Conservation (phyloP, 2,113 vertebrate genomes). For the Nipponia nippon region DNA sequence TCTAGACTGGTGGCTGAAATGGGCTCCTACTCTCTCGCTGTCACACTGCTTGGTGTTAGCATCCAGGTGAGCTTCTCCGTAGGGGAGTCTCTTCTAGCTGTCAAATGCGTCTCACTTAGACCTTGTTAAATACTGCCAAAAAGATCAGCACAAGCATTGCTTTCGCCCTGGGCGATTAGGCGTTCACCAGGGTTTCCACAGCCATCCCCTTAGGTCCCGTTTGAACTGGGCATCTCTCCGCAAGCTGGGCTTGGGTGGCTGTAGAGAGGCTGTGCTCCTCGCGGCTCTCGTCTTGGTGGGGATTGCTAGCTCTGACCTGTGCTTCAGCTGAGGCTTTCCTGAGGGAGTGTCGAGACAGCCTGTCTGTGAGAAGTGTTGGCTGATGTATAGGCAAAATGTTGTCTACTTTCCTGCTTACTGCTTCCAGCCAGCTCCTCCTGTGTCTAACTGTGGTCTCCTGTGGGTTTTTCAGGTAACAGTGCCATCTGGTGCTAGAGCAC, state of each 20-base stretch:
- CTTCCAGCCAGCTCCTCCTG: background rate
- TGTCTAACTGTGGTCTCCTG: background rate
- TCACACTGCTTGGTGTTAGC: background rate
- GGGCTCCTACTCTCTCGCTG: background rate
- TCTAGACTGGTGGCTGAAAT: background rate
- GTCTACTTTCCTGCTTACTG: background rate
- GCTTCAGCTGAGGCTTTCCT: background rate
- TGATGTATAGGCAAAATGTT: background rate
- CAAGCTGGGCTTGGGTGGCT: background rate
- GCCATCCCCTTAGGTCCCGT: background rate
- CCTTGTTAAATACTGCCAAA: background rate
- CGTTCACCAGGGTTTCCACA: background rate
- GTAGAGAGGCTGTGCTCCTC: background rate
- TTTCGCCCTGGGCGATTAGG: background rate
- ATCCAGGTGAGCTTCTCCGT: background rate
- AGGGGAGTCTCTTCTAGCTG: background rate
- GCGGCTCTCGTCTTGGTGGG: background rate
- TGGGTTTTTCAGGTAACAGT: conserved; percentile 39
- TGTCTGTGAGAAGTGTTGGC: background rate
- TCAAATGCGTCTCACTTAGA: background rate
- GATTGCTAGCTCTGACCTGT: background rate
- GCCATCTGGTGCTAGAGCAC: conserved; percentile 49
- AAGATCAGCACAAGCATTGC: background rate
- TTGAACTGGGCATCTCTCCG: background rate
- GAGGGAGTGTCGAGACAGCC: accelerated